Evolutionary conservation across 2,888 invertebrate species (phyloP).

Genomic region (Parnassius apollo): DNA sequence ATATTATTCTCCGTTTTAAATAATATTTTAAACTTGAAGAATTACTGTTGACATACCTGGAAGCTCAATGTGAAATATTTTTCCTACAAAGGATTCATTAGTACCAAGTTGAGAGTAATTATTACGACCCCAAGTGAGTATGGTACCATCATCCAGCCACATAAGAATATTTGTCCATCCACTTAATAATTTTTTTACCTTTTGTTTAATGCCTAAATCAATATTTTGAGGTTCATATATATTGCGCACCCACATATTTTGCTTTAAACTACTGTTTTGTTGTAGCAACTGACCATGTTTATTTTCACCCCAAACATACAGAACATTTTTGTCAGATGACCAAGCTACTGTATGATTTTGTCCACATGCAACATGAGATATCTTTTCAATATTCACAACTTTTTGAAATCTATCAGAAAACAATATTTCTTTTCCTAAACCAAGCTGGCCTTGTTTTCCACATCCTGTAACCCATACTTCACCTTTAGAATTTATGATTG

Average conservation of each 20-base stretch:
- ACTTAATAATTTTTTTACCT: slow-evolving; percentile 80
- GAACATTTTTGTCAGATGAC: slow-evolving; percentile 76
- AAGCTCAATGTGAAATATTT: slow-evolving; percentile 54
- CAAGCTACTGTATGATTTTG: slow-evolving; percentile 88
- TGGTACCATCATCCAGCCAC: slow-evolving; percentile 81
- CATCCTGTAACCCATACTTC: slow-evolving; percentile 84
- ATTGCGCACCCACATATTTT: slow-evolving; percentile 57
- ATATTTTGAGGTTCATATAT: slow-evolving; percentile 78
- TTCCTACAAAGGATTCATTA: slow-evolving; percentile 49
- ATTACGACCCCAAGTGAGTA: slow-evolving; percentile 91
- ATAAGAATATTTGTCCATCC: slow-evolving; percentile 91
- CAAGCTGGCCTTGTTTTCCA: slow-evolving; percentile 85
- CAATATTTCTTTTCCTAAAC: slow-evolving; percentile 68
- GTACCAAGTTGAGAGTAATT: slow-evolving; percentile 89
- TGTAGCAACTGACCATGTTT: slow-evolving; percentile 89
- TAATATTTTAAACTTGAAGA: neutral
- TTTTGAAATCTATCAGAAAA: slow-evolving; percentile 68
- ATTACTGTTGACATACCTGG: slow-evolving; percentile 53
- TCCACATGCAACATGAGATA: slow-evolving; percentile 87
- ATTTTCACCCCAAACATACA: slow-evolving; percentile 91
- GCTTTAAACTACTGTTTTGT: slow-evolving; percentile 47
- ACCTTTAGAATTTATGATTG: slow-evolving; percentile 82
- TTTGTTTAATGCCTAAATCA: slow-evolving; percentile 77
- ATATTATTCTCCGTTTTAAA: too few species aligned
- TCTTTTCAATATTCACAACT: slow-evolving; percentile 78